Conservation (phyloP, 2,888 invertebrate species). For the Archips xylosteana region DNA sequence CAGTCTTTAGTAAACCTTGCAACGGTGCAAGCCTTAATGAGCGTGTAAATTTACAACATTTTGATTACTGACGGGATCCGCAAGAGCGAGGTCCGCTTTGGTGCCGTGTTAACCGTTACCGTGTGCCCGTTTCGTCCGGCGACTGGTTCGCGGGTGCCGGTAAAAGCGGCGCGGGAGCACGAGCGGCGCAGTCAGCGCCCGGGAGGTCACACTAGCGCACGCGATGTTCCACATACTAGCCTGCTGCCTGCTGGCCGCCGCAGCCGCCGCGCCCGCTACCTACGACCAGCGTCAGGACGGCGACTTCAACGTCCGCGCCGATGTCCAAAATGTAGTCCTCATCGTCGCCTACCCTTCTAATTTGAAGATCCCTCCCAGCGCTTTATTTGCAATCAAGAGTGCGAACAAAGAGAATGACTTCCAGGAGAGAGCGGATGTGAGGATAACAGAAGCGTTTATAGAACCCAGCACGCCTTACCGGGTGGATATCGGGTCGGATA, state of each 20-base stretch:
- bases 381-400: constrained; percentile 56
- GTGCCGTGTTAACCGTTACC: constrained; percentile 79
- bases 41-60: constrained; percentile 24
- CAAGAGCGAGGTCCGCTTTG: constrained; percentile 23
- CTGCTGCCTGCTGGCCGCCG: constrained; percentile 62
- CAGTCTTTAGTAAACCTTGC: constrained; percentile 42
- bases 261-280: constrained; percentile 64
- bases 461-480: constrained; percentile 89
- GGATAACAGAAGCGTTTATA: constrained; percentile 83
- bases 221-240: constrained; percentile 64
- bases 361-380: constrained; percentile 51
- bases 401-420: constrained; percentile 52
- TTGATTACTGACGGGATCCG: constrained; percentile 22
- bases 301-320: constrained; percentile 89
- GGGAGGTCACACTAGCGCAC: constrained; percentile 64
- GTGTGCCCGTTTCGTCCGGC: constrained; percentile 76
- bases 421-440: constrained; percentile 78
- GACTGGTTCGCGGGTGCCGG: constrained; percentile 76
- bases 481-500: constrained; percentile 85
- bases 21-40: constrained; percentile 33
- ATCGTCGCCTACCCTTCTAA: constrained; percentile 86
- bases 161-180: constrained; percentile 77
- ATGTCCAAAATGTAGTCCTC: constrained; percentile 90
- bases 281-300: constrained; percentile 93
- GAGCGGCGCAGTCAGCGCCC: constrained; percentile 67